phyloP scores from a whole-genome alignment of 2,797 vertebrate genomes.

The Enteromius mattozi region DNA sequence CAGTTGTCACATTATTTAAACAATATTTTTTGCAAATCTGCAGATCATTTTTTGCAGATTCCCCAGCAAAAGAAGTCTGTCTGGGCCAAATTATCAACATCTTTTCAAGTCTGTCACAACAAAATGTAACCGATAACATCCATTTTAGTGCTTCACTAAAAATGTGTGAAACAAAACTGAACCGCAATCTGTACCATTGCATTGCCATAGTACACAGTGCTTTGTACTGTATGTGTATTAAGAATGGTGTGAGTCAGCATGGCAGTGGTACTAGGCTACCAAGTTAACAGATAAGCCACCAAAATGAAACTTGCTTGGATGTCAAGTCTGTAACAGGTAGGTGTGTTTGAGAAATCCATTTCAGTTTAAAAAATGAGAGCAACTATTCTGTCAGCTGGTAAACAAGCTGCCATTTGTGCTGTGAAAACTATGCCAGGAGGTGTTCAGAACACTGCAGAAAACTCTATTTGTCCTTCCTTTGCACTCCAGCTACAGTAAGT shows the following conservation, averaged over 20 bases:
- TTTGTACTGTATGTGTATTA: too few species aligned
- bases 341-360: conserved; percentile 18
- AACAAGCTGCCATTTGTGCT: conserved; percentile 40
- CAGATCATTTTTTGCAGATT: background rate
- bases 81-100: background rate
- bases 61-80: background rate
- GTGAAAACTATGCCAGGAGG: conserved; percentile 37
- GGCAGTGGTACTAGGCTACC: background rate
- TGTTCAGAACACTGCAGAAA: conserved; percentile 27
- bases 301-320: conserved; percentile 21
- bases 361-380: conserved; percentile 5
- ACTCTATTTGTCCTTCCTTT: conserved; percentile 15
- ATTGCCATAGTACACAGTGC: background rate
- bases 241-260: background rate
- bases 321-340: conserved; percentile 21
- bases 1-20: conserved; percentile 6
- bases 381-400: conserved; percentile 34
- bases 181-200: background rate
- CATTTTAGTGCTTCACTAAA: background rate
- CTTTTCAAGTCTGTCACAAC: background rate
- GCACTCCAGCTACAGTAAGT: background rate
- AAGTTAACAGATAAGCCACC: conserved; percentile 17
- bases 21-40: background rate
- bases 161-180: background rate
- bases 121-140: background rate